Conservation (phyloP, 2,797 vertebrate species). For the Leucoraja ocellata region DNA sequence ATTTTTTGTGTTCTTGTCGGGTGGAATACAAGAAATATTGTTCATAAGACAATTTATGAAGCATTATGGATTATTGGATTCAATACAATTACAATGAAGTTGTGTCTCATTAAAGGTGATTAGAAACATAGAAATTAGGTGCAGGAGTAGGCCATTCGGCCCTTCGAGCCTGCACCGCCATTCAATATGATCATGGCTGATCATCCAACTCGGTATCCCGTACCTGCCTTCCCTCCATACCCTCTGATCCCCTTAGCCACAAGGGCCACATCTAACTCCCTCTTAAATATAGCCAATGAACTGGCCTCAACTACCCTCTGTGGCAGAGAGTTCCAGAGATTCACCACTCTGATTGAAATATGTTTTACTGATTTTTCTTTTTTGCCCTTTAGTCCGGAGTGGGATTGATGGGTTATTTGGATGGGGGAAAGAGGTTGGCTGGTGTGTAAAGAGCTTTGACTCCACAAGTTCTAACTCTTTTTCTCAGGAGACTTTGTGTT, state of each 20-base stretch:
- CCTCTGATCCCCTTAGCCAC: too few species aligned
- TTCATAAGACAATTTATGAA: neutral
- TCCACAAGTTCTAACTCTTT: neutral
- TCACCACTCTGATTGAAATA: too few species aligned
- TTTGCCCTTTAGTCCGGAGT: neutral
- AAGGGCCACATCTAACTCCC: too few species aligned
- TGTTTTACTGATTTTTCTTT: neutral
- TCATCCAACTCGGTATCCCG: too few species aligned
- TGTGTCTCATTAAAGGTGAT: neutral
- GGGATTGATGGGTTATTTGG: neutral
- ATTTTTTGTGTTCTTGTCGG: neutral
- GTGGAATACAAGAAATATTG: neutral
- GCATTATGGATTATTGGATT: neutral
- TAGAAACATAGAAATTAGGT: too few species aligned
- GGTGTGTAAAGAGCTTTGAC: neutral
- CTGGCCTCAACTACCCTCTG: too few species aligned
- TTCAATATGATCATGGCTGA: too few species aligned
- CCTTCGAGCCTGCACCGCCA: too few species aligned
- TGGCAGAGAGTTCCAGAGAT: too few species aligned
- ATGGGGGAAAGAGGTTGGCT: neutral
- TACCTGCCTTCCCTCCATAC: too few species aligned
- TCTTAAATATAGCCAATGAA: too few species aligned
- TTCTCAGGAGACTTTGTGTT: neutral
- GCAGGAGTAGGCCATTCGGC: too few species aligned
- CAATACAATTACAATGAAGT: neutral